Evolutionary conservation across 1,140 invertebrate species (phyloP).

Genomic region (Drosophila santomea): DNA sequence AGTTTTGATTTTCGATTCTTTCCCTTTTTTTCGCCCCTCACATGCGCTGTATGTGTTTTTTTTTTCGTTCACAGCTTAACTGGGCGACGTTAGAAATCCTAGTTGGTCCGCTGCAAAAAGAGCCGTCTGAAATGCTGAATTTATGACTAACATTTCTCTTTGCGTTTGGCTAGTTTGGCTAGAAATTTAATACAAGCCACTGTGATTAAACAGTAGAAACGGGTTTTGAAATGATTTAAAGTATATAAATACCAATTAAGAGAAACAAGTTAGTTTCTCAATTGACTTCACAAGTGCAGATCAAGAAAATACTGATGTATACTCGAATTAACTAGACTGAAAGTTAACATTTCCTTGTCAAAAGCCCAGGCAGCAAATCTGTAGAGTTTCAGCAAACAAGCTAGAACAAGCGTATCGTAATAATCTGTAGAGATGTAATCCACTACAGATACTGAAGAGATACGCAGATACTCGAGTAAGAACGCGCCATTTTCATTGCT

Average conservation of each 20-base stretch:
- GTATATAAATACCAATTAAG: background rate
- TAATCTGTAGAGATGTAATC: conserved; percentile 11
- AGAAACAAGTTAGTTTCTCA: background rate
- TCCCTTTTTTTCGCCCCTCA: conserved; percentile 8
- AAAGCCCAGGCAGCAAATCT: background rate
- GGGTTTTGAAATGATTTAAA: background rate
- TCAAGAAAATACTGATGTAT: background rate
- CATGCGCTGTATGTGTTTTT: no score
- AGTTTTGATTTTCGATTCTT: conserved; percentile 57
- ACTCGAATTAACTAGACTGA: background rate
- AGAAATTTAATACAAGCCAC: no score
- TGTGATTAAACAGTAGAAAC: background rate
- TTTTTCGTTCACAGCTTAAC: conserved; percentile 29
- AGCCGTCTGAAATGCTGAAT: conserved; percentile 4
- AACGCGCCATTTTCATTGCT: conserved; percentile 33
- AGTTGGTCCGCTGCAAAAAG: conserved; percentile 5
- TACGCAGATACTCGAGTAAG: conserved; percentile 22
- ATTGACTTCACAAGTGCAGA: no score
- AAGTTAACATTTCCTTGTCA: background rate
- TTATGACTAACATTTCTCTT: conserved; percentile 1
- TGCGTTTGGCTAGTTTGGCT: background rate
- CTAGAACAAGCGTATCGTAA: conserved; percentile 1
- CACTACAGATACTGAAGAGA: conserved; percentile 10
- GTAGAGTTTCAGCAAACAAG: conserved; percentile 5
- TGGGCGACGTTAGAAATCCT: conserved; percentile 27